Base-by-base conservation (phyloP, 1,140 invertebrate species). In the Bombus sibiricus region DNA sequence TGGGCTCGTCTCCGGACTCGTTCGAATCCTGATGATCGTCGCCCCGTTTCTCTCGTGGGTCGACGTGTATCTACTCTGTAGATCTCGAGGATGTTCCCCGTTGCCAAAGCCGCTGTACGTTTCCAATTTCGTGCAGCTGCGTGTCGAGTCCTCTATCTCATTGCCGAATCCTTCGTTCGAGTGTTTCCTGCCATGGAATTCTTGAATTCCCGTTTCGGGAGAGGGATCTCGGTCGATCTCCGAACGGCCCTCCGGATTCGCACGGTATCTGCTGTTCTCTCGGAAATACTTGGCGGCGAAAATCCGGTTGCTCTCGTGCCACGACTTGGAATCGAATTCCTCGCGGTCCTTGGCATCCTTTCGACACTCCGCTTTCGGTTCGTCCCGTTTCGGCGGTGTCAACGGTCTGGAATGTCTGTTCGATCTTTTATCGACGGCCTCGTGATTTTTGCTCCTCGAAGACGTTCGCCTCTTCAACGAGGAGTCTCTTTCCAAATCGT, bases 341-440 rank as follows among this genome's bases (percentile, higher is more conserved):
- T 87, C 89, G 28, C 68, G 62, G 1, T 86, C 68, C 57, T 85
- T 74, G 25, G n/a, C 9, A 15, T 82, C 57, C 28, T 86, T 83
- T 15, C 68, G 41, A 22, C 18, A n/a, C n/a, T 90, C 85, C 28
- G 12, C 28, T n/a, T n/a, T 28, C 13, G 41, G 2, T 15, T 86
- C 85, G 28, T 79, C 69, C 8, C 85, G 59, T 53, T 76, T 91
- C 32, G 92, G 92, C 12, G 94, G 94, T 43, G 92, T 93, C 83
- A 95, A 76, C 1, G 94, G 91, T 78, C 92, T 92, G 8, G 91
- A 92, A 79, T 95, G 93, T 82, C 93, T 92, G 25, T 92, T 85
- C 0, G 90, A 92, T 66, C 77, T 85, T 25, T 69, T 77, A 4
- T 88, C 89, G 1, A 32, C 41, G 2, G 32, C 64, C 6, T 88